These are phyloP conservation scores for Acheta domesticus DNA, from an alignment of 2,888 invertebrate species.

Conservation along the genomic window DNA sequence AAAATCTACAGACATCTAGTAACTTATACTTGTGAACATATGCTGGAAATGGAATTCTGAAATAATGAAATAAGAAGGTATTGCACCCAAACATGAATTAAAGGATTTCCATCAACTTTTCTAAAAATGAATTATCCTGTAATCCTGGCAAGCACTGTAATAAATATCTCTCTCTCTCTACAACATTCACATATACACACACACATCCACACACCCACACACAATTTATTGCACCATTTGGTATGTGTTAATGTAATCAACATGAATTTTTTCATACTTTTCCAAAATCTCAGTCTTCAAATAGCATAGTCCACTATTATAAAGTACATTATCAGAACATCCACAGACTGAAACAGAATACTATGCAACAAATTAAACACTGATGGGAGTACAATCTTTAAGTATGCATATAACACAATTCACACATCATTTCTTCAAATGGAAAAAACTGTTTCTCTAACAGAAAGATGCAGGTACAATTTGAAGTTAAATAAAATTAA, in stretches of 20 bases:
- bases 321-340: neutral
- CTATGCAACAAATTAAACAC: neutral
- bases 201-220: too few relatives aligned
- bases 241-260: slow-evolving; percentile 31
- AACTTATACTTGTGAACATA: too few relatives aligned
- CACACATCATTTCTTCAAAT: neutral
- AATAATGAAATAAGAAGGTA: neutral
- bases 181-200: too few relatives aligned
- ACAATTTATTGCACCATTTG: slow-evolving; percentile 35
- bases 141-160: neutral
- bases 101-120: neutral
- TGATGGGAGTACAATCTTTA: slow-evolving; percentile 21
- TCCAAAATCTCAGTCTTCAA: slow-evolving; percentile 26
- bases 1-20: too few relatives aligned
- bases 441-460: neutral
- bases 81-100: neutral
- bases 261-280: slow-evolving; percentile 26
- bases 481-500: neutral
- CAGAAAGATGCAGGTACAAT: neutral
- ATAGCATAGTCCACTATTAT: neutral
- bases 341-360: slow-evolving; percentile 11
- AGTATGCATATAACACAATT: slow-evolving; percentile 11
- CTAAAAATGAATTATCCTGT: neutral
- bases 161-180: neutral
- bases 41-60: too few relatives aligned